Base-by-base conservation (phyloP, 2,113 vertebrate genomes). In the Tupaia tana region DNA sequence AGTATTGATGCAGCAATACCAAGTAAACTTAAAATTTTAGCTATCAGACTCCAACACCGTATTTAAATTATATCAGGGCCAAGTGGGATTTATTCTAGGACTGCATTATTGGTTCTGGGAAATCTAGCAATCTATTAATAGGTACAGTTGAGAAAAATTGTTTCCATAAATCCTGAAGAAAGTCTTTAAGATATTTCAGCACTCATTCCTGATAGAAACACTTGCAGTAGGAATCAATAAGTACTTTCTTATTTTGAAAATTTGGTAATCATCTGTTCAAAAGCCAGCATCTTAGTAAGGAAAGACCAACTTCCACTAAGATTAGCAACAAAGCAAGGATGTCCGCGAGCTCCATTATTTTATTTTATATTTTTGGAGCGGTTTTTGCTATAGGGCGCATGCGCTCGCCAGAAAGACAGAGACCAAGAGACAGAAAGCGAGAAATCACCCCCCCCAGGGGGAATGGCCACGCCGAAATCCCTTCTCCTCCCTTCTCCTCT, bases 21-120 rank as follows among this genome's bases (percentile, higher is more conserved):
- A 91, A 80, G 34, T 80, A 67, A 87, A 75, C 67, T 87, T 80
- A 67, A 87, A 75, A 75, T 87, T 18, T 59, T 91, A 92, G n/a
- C 80, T 74, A 70, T 73, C 56, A 82, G n/a, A 67, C 34, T 69
- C 43, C 13, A 86, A 58, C 43, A 79, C 29, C 7, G 10, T 67
- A 11, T 95, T 92, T 77, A 61, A 75, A 52, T 89, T 61, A 77
- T 29, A 34, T 31, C 34, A 8, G 1, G 14, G 52, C 19, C 34
- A 34, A 70, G 16, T 89, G 20, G 14, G 25, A 81, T 73, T 86
- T 74, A 82, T 61, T 80, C 25, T 81, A 82, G 67, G 43, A 80
- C 67, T 75, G 20, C 52, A 90, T 43, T 31, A 0, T 78, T 67
- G 14, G 10, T 66, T 82, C 54, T 69, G 63, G 83, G 79, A 88